Conservation (phyloP, 2,888 invertebrate species). For the Lepidocyrtinus sp. region DNA sequence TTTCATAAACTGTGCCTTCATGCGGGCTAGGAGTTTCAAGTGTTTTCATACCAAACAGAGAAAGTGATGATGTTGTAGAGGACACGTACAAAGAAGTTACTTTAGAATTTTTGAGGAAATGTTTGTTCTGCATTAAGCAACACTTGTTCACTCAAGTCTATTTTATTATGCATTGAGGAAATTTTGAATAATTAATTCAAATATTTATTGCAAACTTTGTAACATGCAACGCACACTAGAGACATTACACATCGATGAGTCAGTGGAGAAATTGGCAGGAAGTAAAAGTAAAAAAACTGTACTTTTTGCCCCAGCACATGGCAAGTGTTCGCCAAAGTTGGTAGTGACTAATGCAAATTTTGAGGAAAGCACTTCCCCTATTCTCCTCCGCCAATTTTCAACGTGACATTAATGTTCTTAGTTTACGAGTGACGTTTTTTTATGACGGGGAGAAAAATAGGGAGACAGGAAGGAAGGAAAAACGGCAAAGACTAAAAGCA, state of each 20-base stretch:
- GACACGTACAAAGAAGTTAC: too few species aligned
- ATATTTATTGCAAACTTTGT: not conserved
- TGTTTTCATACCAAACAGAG: not conserved
- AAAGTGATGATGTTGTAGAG: not conserved
- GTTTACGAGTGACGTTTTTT: conserved; percentile 10
- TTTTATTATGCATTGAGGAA: too few species aligned
- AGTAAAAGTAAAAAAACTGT: too few species aligned
- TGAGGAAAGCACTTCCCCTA: not conserved
- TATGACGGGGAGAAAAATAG: not conserved
- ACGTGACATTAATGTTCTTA: conserved; percentile 4
- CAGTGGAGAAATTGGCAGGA: too few species aligned
- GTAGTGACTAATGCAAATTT: conserved; percentile 10
- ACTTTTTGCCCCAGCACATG: too few species aligned
- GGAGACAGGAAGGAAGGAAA: conserved; percentile 13
- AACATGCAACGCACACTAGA: not conserved
- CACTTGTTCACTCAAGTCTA: too few species aligned
- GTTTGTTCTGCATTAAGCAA: too few species aligned
- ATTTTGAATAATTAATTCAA: too few species aligned
- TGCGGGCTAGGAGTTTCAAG: not conserved
- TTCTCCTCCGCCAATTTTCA: not conserved
- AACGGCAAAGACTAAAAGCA: not conserved
- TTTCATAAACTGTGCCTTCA: too few species aligned
- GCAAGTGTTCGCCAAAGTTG: not conserved
- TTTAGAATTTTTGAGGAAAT: too few species aligned
- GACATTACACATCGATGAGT: not conserved